phyloP scores from a whole-genome alignment of 2,113 vertebrate species.

The Ageneiosus marmoratus region DNA sequence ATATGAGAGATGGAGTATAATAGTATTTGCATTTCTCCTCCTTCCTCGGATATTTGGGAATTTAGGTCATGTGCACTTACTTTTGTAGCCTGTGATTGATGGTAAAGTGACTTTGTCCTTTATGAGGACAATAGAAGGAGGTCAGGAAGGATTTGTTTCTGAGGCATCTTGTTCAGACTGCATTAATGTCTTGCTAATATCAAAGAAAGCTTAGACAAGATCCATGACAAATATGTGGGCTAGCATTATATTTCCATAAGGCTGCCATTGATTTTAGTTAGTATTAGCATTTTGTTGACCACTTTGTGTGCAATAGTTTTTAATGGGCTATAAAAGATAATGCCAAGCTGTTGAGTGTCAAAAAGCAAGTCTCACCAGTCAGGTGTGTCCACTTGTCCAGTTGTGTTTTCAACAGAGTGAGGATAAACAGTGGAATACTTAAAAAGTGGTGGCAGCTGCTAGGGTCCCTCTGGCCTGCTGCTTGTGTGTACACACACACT shows the following conservation, averaged over 20 bases:
- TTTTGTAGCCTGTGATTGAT: conserved; percentile 48
- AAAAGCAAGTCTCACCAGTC: conserved; percentile 12
- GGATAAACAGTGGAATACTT: conserved; percentile 27
- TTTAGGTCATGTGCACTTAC: conserved; percentile 45
- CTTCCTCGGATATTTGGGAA: conserved; percentile 44
- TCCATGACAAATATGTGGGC: neutral
- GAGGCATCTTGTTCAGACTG: conserved; percentile 23
- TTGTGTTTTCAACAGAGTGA: conserved; percentile 24
- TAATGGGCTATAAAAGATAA: neutral
- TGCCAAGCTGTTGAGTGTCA: neutral
- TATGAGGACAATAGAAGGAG: conserved; percentile 47
- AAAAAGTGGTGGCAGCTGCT: conserved; percentile 51
- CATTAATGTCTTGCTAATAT: neutral
- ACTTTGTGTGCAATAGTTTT: neutral
- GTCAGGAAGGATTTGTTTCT: conserved; percentile 23
- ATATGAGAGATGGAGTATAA: conserved; percentile 16
- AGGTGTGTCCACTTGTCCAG: conserved; percentile 16
- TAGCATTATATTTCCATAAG: neutral
- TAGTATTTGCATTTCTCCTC: conserved; percentile 11
- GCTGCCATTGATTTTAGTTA: neutral
- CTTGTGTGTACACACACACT: conserved; percentile 44
- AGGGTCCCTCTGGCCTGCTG: conserved; percentile 46
- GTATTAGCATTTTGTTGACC: conserved; percentile 22
- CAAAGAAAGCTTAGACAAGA: neutral
- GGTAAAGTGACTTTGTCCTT: conserved; percentile 50